Conservation (phyloP, 1,140 invertebrate species). For the Zaprionus tsacasi region DNA sequence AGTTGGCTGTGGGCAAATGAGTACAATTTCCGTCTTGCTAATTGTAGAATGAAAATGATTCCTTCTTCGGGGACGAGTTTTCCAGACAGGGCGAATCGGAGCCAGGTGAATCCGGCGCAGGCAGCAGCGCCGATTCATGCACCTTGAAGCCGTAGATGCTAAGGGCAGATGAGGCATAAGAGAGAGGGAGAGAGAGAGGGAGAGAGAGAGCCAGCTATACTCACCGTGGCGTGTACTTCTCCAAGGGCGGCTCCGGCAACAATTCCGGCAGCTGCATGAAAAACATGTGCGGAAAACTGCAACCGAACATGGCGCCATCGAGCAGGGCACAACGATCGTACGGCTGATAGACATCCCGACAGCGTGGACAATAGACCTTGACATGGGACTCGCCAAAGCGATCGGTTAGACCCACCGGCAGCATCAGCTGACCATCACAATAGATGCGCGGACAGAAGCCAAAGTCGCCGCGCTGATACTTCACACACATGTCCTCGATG, state of each 20-base stretch:
- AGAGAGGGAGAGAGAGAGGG: too few species aligned
- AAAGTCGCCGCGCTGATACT: constrained; percentile 61
- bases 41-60: constrained; percentile 11
- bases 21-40: too few species aligned
- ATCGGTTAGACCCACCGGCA: constrained; percentile 59
- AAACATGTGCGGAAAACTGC: constrained; percentile 71
- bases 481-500: constrained; percentile 51
- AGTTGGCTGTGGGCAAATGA: too few species aligned
- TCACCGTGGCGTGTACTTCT: constrained; percentile 38
- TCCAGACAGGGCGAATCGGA: neutral
- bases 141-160: constrained; percentile 40
- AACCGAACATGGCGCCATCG: constrained; percentile 67
- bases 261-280: constrained; percentile 45
- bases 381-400: constrained; percentile 27
- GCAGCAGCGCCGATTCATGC: constrained; percentile 23
- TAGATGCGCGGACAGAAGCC: constrained; percentile 60
- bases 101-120: neutral
- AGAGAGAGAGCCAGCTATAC: neutral
- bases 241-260: constrained; percentile 9
- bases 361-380: constrained; percentile 63
- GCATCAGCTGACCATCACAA: constrained; percentile 43
- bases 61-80: neutral
- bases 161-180: too few species aligned
- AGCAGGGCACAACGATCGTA: constrained; percentile 19
- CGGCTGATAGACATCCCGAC: constrained; percentile 55